Evolutionary conservation across 1,140 invertebrate species (phyloP).

Genomic region (Amyelois transitella): DNA sequence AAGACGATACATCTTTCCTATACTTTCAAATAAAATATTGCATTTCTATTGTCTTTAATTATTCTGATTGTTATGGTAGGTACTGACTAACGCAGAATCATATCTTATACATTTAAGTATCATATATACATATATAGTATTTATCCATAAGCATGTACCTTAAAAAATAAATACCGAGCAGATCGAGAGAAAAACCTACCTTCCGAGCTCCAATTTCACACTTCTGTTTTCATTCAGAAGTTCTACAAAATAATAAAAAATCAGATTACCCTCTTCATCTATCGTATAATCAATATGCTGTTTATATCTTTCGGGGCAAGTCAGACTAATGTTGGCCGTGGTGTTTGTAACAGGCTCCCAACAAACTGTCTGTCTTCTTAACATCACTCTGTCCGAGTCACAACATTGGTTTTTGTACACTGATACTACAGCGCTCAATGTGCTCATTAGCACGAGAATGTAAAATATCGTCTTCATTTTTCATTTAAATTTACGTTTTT

Average conservation of each 20-base stretch:
- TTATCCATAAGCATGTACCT: too few species aligned
- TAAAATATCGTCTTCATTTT: background rate
- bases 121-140: too few species aligned
- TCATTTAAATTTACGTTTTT: background rate
- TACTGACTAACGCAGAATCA: too few species aligned
- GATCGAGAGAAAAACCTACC: too few species aligned
- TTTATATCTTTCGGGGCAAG: background rate
- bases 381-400: background rate
- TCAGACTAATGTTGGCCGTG: background rate
- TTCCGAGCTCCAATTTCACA: background rate
- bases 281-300: background rate
- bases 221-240: background rate
- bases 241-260: background rate
- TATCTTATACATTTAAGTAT: too few species aligned
- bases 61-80: too few species aligned
- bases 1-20: too few species aligned
- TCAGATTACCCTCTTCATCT: background rate
- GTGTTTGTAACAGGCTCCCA: background rate
- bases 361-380: background rate
- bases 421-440: background rate
- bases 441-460: background rate
- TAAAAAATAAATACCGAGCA: too few species aligned
- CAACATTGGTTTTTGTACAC: background rate
- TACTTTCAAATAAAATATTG: too few species aligned
- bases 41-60: too few species aligned